Conservation (phyloP, 2,888 invertebrate genomes). For the Calameuta idolon region DNA sequence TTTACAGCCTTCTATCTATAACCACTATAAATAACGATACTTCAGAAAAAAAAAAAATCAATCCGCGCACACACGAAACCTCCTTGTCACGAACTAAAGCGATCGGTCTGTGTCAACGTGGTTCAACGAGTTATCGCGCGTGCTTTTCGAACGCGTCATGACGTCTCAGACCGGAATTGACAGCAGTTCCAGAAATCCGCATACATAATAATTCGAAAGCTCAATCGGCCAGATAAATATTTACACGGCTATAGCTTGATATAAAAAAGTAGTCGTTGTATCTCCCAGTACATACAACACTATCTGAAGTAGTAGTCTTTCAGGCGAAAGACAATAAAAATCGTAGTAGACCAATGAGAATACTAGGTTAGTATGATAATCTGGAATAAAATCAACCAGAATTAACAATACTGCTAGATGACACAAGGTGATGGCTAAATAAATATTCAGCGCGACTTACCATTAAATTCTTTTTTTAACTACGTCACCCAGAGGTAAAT, state of each 20-base stretch:
- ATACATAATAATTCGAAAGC: slow-evolving; percentile 16
- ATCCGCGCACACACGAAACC: slow-evolving; percentile 36
- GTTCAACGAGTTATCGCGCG: background rate
- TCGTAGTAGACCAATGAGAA: background rate
- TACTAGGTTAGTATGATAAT: background rate
- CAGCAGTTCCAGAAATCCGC: slow-evolving; percentile 26
- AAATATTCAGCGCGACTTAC: background rate
- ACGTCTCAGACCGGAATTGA: background rate
- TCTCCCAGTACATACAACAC: slow-evolving; percentile 4
- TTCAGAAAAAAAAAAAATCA: slow-evolving; percentile 32
- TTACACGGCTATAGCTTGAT: slow-evolving; percentile 24
- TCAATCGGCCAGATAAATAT: slow-evolving; percentile 19
- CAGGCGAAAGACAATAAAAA: background rate
- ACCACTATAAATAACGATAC: slow-evolving; percentile 36
- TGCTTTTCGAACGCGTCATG: slow-evolving; percentile 1
- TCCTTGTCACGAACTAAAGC: slow-evolving; percentile 37
- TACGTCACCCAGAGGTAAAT: background rate
- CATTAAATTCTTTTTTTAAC: background rate
- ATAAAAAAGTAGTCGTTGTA: slow-evolving; percentile 16
- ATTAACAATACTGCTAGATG: too few species aligned
- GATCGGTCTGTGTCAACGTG: slow-evolving; percentile 38
- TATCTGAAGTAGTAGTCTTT: background rate
- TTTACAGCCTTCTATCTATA: slow-evolving; percentile 12
- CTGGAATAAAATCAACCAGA: too few species aligned
- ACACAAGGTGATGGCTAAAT: background rate